Base-by-base conservation (phyloP, 2,888 invertebrate species). In the Athripsodes cinereus region DNA sequence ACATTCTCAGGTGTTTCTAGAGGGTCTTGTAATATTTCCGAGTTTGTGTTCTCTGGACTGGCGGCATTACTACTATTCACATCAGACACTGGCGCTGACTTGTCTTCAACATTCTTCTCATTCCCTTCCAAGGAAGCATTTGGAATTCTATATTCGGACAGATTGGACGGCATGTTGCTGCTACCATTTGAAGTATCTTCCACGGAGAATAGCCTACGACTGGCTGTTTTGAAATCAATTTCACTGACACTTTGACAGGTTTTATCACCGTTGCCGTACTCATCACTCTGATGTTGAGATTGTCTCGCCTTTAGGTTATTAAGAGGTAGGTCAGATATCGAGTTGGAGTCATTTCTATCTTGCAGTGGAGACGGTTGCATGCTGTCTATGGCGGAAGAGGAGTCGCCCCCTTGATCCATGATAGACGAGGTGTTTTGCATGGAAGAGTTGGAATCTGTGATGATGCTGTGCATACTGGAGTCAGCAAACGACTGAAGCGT, bases 401-500 rank as follows among this genome's bases (percentile, higher is more conserved):
- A 57, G 22, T 57, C 56, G 6, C 26, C 52, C 10, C 51, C 48
- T n/a, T 52, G 52, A 44, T 55, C 52, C 55, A 55, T 50, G 40
- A 34, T 35, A 5, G 44, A 51, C 19, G 50, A 22, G 2, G 34
- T 20, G 19, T 53, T 52, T 11, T 50, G 53, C 35, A 40, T 6
- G 2, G 57, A 57, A 19, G 59, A 59, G 34, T 59, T 56, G 46
- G 59, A 55, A 40, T 56, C 51, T 2, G 51, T 56, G 35, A 53
- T 50, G 47, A 56, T 55, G 22, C 56, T 56, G 55, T 47, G 51
- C 21, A 54, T 53, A 56, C 55, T 60, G 49, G 57, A 44, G 52
- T 60, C 60, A 46, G 54, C 58, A 31, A 50, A 50, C 16, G 48
- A 22, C 21, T 46, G 62, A 54, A 49, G 62, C 22, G 58, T 53